Conservation (phyloP, 2,113 vertebrate genomes). For the Alouatta palliata region DNA sequence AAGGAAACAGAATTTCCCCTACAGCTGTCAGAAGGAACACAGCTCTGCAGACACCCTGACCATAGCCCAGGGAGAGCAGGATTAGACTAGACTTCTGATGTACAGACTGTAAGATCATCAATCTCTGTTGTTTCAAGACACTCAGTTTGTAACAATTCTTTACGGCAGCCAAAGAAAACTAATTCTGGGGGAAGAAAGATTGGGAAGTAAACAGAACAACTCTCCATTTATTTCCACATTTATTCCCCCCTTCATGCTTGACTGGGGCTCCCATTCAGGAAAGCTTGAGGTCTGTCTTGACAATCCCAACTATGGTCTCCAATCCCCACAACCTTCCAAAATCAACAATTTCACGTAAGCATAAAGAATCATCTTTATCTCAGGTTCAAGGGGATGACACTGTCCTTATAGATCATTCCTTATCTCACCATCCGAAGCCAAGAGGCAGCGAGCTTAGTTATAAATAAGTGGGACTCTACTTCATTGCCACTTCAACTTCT, state of each 20-base stretch:
- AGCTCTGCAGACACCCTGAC: accelerated
- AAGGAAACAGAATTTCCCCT: accelerated
- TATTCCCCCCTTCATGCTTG: neutral
- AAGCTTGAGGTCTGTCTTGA: neutral
- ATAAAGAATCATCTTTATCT: neutral
- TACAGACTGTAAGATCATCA: neutral
- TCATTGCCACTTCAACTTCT: neutral
- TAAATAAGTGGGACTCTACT: neutral
- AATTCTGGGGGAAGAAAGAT: neutral
- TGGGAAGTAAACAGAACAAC: neutral
- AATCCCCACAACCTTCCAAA: neutral
- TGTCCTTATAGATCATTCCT: neutral
- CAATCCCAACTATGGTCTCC: neutral
- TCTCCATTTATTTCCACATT: neutral
- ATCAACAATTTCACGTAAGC: neutral
- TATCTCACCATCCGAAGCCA: neutral
- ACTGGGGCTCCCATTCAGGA: neutral
- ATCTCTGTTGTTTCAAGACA: neutral
- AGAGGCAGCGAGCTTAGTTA: neutral
- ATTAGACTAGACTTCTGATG: neutral
- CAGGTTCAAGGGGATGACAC: neutral
- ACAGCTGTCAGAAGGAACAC: accelerated
- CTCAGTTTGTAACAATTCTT: neutral
- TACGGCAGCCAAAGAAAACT: neutral
- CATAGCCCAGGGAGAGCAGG: neutral